These are phyloP conservation scores for Dromas ardeola DNA, from an alignment of 2,113 vertebrate species.

Conservation along the genomic window DNA sequence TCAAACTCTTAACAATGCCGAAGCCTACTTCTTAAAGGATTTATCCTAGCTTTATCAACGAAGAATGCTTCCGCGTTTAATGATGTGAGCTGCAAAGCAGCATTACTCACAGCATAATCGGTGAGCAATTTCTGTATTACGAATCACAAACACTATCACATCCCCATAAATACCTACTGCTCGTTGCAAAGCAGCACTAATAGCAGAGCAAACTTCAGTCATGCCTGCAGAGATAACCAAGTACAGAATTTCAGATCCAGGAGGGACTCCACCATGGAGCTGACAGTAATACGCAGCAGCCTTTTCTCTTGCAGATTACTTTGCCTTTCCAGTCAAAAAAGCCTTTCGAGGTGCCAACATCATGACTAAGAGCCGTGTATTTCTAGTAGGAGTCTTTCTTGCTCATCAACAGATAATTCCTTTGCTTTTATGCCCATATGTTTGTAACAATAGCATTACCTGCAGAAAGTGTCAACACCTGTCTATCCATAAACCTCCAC, in stretches of 20 bases:
- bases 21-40: neutral
- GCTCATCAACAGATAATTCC: neutral
- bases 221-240: neutral
- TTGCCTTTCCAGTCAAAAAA: neutral
- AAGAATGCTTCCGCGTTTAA: neutral
- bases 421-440: neutral
- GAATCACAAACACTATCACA: neutral
- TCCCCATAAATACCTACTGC: neutral
- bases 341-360: neutral
- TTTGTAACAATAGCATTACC: constrained; percentile 13
- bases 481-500: neutral
- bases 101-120: neutral
- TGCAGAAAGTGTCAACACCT: constrained; percentile 16
- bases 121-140: neutral
- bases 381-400: neutral
- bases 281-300: neutral
- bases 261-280: neutral
- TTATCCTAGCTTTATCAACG: neutral
- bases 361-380: neutral
- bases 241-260: neutral
- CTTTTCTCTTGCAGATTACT: neutral
- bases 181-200: neutral
- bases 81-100: neutral
- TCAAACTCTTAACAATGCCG: neutral
- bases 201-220: neutral